Evolutionary conservation across 37 sponge, comb jelly and placozoan species (phyloP).

Genomic region (Corticium candelabrum): DNA sequence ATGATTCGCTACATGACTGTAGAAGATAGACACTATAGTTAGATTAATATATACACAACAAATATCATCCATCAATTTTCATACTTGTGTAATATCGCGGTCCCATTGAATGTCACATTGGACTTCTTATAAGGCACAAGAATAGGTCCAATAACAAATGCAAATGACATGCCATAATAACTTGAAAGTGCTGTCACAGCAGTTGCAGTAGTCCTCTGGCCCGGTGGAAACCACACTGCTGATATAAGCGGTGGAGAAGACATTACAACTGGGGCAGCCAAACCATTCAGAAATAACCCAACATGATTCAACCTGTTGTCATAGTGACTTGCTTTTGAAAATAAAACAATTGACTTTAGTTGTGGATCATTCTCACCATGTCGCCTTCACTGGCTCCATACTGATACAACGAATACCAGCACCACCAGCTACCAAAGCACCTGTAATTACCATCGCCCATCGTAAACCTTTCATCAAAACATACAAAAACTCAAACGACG

Average conservation of each 20-base stretch:
- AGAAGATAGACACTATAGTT: too few relatives aligned
- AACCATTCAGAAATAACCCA: slow-evolving; percentile 7
- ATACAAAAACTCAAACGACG: too few relatives aligned
- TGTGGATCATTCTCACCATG: neutral
- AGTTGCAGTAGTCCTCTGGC: slow-evolving; percentile 9
- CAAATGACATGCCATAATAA: neutral
- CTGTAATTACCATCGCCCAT: neutral
- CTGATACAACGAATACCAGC: slow-evolving; percentile 2
- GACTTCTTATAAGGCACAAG: neutral
- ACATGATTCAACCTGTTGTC: slow-evolving; percentile 1
- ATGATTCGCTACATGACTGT: too few relatives aligned
- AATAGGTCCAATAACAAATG: slow-evolving; percentile 15
- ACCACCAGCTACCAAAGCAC: neutral
- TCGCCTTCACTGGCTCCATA: neutral
- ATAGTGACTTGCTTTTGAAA: neutral
- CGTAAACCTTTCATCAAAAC: too few relatives aligned
- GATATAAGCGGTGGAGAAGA: slow-evolving; percentile 5
- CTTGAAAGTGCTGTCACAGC: neutral
- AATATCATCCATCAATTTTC: too few relatives aligned
- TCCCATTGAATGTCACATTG: neutral
- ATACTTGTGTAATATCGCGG: too few relatives aligned
- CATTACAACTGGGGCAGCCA: slow-evolving; percentile 5
- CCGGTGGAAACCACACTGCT: slow-evolving; percentile 18
- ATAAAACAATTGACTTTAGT: neutral
- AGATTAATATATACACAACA: too few relatives aligned